phyloP scores from a whole-genome alignment of 2,888 invertebrate species.

The Teleiodes luculella region DNA sequence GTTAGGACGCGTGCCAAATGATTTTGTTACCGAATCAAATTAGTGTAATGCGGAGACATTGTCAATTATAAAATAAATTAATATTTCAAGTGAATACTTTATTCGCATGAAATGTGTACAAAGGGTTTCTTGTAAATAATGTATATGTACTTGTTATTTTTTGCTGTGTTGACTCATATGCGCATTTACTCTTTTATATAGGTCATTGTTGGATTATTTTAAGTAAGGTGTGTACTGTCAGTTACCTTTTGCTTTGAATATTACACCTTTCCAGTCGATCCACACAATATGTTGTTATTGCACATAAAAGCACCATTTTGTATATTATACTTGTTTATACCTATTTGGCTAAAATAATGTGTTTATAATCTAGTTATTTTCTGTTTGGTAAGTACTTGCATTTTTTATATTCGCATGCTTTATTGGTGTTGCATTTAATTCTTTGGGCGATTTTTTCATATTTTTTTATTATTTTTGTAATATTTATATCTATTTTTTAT shows the following conservation, averaged over 20 bases:
- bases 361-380: background rate
- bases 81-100: background rate
- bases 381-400: background rate
- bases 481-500: background rate
- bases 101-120: conserved; percentile 6
- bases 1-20: too few species aligned
- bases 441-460: background rate
- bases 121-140: conserved; percentile 9
- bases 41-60: too few species aligned
- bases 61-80: background rate
- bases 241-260: background rate
- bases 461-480: background rate
- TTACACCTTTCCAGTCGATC: background rate
- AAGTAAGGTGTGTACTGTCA: conserved; percentile 64
- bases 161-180: conserved; percentile 10
- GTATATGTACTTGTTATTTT: background rate
- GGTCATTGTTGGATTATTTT: conserved; percentile 70
- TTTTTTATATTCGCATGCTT: background rate
- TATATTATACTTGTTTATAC: background rate
- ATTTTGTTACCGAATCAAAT: too few species aligned
- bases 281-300: conserved; percentile 4
- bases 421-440: background rate
- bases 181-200: conserved; percentile 53
- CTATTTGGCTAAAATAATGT: background rate
- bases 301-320: conserved; percentile 4